Evolutionary conservation across 2,113 vertebrate genomes (phyloP).

Genomic region (Nycticryphes semicollaris): DNA sequence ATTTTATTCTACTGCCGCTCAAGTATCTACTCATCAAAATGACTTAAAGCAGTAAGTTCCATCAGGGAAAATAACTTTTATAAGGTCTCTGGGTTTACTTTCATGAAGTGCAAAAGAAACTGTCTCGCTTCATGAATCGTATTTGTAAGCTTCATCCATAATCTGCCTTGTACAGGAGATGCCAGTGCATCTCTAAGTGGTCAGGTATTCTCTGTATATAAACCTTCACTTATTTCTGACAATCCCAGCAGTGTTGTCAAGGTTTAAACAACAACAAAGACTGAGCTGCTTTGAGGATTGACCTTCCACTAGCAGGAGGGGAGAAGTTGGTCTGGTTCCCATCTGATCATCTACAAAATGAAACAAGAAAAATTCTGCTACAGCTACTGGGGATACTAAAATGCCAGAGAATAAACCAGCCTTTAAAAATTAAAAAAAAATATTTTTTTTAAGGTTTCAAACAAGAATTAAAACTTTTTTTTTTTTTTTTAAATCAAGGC

Average conservation of each 20-base stretch:
- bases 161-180: not conserved
- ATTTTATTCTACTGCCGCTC: not conserved
- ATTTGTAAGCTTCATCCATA: not conserved
- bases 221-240: conserved; percentile 5
- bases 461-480: not conserved
- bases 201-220: not conserved
- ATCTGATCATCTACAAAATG: not conserved
- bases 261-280: conserved; percentile 36
- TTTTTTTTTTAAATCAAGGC: not conserved
- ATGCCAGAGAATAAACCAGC: not conserved
- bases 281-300: conserved; percentile 25
- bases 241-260: not conserved
- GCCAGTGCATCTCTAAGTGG: not conserved
- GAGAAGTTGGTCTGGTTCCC: conserved; percentile 4
- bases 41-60: not conserved
- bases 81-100: not conserved
- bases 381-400: not conserved
- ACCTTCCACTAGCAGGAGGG: not conserved
- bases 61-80: not conserved
- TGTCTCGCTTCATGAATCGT: not conserved
- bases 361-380: not conserved
- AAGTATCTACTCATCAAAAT: not conserved
- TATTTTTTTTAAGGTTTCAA: not conserved
- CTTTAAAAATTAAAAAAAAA: not conserved
- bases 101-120: not conserved